Evolutionary conservation across 2,888 invertebrate genomes (phyloP), one percentile per base, ranked within the genome.

Genomic region (Heliconius hortense): DNA sequence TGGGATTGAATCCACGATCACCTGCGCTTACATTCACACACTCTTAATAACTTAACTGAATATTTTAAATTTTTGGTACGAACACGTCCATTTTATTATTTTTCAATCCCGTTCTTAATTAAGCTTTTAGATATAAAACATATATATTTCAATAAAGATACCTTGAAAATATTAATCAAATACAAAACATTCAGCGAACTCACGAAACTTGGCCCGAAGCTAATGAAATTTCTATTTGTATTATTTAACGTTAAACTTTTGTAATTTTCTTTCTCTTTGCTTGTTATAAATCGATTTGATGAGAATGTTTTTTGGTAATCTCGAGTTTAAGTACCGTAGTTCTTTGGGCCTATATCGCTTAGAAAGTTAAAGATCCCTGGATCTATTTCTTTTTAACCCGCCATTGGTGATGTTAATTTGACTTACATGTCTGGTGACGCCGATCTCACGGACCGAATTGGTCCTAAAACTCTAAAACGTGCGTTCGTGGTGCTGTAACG

Each of bases 181-280:
- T 31, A 31, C 69, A 69, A 69, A 48, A 69, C 56, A 48, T 56
- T 56, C n/a, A 69, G 31, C 56, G 15, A 69, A 31, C 28, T 69
- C 56, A 21, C 31, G 21, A 53, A 53, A 53, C 53, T 68, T 53
- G 13, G 68, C 48, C 68, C 21, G 13, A 68, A 53, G 68, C 31
- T 56, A 69, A 69, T 56, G 69, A 69, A 69, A 69, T 35, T 69
- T 69, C 53, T 53, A 69, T 69, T 69, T 56, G 69, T 56, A 56
- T n/a, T 31, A 69, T 69, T 69, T 69, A 53, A 56, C n/a, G 56
- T 69, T 31, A 35, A 53, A 56, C 69, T 69, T 69, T 56, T 69
- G 35, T 31, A 56, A 56, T 56, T 56, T 56, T 69, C 69, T 56
- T 69, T 69, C 31, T 31, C 56, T 31, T 31, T 56, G n/a, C 13